Evolutionary conservation across 2,888 invertebrate species (phyloP), one percentile per base, ranked within the genome.

Genomic region (Anorthoa munda): DNA sequence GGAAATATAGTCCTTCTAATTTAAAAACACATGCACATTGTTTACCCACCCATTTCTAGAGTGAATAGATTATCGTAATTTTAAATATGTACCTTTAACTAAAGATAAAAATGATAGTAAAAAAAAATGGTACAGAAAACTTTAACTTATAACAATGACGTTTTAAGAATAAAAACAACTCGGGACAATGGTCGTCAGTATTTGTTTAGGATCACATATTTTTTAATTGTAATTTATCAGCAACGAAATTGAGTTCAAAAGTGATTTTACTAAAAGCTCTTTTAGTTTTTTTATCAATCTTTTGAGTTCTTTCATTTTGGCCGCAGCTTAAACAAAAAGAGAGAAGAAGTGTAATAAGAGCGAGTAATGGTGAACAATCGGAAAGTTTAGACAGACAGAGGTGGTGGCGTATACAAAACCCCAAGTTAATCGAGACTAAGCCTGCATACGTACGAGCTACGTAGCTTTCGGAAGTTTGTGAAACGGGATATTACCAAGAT

Each of bases 401-500:
- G 89, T 74, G 91, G 88, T 88, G 88, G 87, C 86, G 87, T 87
- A 84, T 89, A 92, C 91, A 91, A 91, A 90, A 87, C 90, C 90
- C 87, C 90, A 90, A 93, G 90, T 92, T 93, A 93, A 93, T 93
- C 90, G 91, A 86, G 87, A 85, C 86, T 86, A 88, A 85, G 83
- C 79, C 83, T 79, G 78, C 76, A 82, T 83, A 84, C 76, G 45
- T 60, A 60, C 21, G 39, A 45, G 45, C 21, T 60, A 60, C 45
- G 77, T 72, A 80, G 77, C 68, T 85, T 83, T 79, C 73, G 66
- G 73, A 72, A 82, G 71, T 81, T 81, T 70, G 56, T 63, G 61
- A 80, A 81, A 73, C 75, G 76, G 72, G 71, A 46, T 75, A 66
- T 56, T 63, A 59, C 71, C 39, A 15, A 53, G 17, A 21, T 65